Evolutionary conservation across 1,140 invertebrate species (phyloP).

Genomic region (Aphelinus atriplicis): DNA sequence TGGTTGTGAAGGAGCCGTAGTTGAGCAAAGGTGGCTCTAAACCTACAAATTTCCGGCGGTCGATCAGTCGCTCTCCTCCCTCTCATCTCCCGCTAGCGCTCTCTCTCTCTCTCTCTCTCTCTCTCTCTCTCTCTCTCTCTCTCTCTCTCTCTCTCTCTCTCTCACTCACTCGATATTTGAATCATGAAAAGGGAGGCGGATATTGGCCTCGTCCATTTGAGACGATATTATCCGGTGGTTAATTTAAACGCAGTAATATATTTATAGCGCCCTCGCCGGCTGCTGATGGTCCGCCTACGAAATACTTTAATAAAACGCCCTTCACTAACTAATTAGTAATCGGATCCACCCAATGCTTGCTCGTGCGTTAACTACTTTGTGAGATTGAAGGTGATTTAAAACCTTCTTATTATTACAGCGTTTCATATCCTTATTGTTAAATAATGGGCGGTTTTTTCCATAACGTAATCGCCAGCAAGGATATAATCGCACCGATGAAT

Average conservation of each 20-base stretch:
- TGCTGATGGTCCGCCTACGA: constrained; percentile 13
- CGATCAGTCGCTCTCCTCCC: background rate
- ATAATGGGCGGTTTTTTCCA: too few relatives aligned
- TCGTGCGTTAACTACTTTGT: constrained; percentile 34
- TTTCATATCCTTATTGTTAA: too few relatives aligned
- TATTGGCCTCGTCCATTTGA: constrained; percentile 26
- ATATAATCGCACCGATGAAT: too few relatives aligned
- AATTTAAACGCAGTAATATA: constrained; percentile 23
- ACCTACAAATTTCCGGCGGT: constrained; percentile 8
- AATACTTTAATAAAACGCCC: constrained; percentile 22
- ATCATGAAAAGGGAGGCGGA: constrained; percentile 15
- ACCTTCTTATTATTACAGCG: background rate
- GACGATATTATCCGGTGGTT: constrained; percentile 20
- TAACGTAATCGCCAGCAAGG: too few relatives aligned
- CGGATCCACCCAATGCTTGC: background rate
- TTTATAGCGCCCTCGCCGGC: background rate
- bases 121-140: too few relatives aligned
- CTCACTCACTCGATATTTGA: constrained; percentile 13
- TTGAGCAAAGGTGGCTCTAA: background rate
- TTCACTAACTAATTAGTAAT: constrained; percentile 25
- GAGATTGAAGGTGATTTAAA: background rate
- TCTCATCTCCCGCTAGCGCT: too few relatives aligned
- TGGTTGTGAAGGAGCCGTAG: too few relatives aligned
- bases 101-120: too few relatives aligned
- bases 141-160: too few relatives aligned